Base-by-base conservation (phyloP, 2,888 invertebrate genomes). In the Drosophila koepferae region DNA sequence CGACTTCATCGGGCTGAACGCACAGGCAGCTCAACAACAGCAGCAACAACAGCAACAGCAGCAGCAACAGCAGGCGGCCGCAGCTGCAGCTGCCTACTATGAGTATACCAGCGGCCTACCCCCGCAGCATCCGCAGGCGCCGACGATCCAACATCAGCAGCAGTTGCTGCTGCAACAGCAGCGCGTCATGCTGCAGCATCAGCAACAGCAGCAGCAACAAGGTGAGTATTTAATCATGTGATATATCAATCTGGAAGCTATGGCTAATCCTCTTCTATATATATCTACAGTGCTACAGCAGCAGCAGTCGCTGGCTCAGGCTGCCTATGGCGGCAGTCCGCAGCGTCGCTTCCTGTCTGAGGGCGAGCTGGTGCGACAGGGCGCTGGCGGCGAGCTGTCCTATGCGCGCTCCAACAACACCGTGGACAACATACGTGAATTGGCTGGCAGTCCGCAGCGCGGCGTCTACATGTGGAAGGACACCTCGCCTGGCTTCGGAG, bases 371-470 rank as follows among this genome's bases (percentile, higher is more conserved):
- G 95, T 96, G 83, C 95, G 97, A 81, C 95, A 95, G 87, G 94
- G 94, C 66, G 86, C 79, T 12, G 72, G 74, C 31, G 89, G 81
- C 55, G 96, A 95, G 86, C 94, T 96, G 71, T 94, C 95, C 3
- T 96, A 96, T 90, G 94, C 96, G 2, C 94, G 96, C 72, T 95
- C 95, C 78, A 96, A 95, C 93, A 96, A 96, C 92, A 96, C 96
- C 63, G 97, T 96, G 77, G 97, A 97, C 93, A 97, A 97, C 93
- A 97, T 97, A 90, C 95, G 97, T 76, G 98, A 98, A 92, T 94
- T 98, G 89, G 98, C 97, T 51, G 96, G 97, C 54, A 97, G 97
- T 59, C 97, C 97, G 58, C 97, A 97, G 93, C 95, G 97, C 76
- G 96, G 96, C 75, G 95, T 96, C 61, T 96, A 96, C 92, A 95